Conservation (phyloP, 2,113 vertebrate species). For the Nasalis larvatus region DNA sequence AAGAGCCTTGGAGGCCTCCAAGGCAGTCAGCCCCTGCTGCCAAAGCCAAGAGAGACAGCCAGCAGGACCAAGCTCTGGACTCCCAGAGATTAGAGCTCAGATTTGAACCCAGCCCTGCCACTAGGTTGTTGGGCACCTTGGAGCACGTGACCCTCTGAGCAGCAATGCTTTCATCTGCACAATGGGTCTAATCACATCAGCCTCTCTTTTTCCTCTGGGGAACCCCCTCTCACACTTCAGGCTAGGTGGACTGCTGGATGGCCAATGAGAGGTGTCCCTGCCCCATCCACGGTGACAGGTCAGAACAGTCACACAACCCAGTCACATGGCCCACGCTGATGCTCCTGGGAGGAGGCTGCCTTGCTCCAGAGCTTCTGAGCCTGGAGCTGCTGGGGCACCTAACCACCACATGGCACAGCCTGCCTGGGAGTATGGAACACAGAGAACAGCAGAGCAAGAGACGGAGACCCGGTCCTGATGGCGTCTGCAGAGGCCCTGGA, state of each 20-base stretch:
- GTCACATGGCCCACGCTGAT: accelerated
- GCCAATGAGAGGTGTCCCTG: background rate
- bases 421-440: background rate
- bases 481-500: background rate
- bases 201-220: background rate
- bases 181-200: background rate
- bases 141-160: background rate
- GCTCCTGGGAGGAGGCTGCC: background rate
- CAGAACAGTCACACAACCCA: background rate
- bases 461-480: background rate
- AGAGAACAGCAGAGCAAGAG: background rate
- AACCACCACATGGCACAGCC: background rate
- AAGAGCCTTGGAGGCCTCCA: background rate
- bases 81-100: background rate
- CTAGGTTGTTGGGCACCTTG: background rate
- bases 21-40: background rate
- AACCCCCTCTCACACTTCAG: background rate
- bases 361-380: background rate
- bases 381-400: background rate
- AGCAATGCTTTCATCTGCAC: background rate
- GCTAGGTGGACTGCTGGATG: background rate
- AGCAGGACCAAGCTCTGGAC: background rate
- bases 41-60: too few relatives aligned
- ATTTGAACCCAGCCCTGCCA: background rate
- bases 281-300: background rate